Conservation (phyloP, 1,140 invertebrate genomes). For the Aphelinus atriplicis region DNA sequence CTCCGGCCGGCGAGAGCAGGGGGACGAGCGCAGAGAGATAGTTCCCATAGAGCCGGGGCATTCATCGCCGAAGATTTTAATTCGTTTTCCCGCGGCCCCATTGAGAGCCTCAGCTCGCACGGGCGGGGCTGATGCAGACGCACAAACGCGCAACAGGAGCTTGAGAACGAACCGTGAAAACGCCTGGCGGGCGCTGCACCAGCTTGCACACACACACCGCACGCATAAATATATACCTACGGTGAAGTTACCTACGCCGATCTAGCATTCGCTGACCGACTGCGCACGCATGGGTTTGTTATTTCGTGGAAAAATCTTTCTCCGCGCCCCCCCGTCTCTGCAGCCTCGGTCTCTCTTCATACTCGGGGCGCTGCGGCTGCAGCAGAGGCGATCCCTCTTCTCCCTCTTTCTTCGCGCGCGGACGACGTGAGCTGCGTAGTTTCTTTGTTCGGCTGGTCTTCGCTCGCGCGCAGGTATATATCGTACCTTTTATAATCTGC, state of each 20-base stretch:
- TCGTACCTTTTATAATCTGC: constrained; percentile 6
- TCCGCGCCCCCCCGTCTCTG: not conserved
- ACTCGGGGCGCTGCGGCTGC: no score
- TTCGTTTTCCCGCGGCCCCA: constrained; percentile 9
- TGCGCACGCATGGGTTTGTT: not conserved
- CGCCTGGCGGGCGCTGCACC: no score
- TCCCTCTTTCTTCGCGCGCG: not conserved
- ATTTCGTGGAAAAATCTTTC: constrained; percentile 21
- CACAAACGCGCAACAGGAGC: no score
- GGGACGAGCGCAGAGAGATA: not conserved
- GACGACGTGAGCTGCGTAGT: not conserved
- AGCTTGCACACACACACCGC: no score
- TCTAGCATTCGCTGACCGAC: not conserved
- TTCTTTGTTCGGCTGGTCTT: constrained; percentile 13
- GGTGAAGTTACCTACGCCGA: not conserved
- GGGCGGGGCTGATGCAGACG: no score
- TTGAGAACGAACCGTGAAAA: not conserved
- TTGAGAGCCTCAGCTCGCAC: no score
- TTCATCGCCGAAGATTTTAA: constrained; percentile 11
- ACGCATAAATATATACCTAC: not conserved
- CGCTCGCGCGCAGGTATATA: constrained; percentile 7
- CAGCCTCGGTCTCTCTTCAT: not conserved
- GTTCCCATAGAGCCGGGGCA: not conserved
- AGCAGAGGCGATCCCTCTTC: not conserved
- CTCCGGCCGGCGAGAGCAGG: not conserved